Conservation (phyloP, 2,797 vertebrate species). For the Triplophysa bombifrons region DNA sequence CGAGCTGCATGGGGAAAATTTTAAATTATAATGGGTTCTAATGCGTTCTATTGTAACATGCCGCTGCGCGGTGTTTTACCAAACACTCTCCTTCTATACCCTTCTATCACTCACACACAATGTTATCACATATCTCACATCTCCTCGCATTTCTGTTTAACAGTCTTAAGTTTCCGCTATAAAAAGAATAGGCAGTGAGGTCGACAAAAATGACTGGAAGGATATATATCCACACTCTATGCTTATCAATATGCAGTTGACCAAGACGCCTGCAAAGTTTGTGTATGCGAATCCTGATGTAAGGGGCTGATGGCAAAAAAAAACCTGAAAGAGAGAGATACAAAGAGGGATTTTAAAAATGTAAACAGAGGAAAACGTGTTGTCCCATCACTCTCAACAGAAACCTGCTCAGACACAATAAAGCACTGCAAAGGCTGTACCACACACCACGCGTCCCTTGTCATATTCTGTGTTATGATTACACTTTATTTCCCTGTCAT, state of each 20-base stretch:
- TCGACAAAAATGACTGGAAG: constrained; percentile 4
- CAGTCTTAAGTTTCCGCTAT: background rate
- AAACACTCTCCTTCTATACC: too few species aligned
- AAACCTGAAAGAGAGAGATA: background rate
- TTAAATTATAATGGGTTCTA: too few species aligned
- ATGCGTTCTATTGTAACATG: too few species aligned
- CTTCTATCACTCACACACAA: too few species aligned
- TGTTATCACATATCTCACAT: too few species aligned
- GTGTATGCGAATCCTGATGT: background rate
- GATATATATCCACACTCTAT: constrained; percentile 1
- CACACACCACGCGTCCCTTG: background rate
- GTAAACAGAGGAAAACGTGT: constrained; percentile 10
- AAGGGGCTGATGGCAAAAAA: background rate
- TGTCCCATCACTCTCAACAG: background rate
- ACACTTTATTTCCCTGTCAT: constrained; percentile 44
- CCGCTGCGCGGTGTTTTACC: too few species aligned
- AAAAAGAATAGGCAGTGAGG: background rate
- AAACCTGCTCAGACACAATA: background rate
- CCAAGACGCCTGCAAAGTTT: background rate
- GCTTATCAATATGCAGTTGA: constrained; percentile 6
- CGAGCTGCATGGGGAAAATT: too few species aligned
- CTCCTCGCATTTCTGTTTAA: background rate
- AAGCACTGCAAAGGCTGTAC: background rate
- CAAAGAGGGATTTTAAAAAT: constrained; percentile 35
- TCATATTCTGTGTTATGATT: constrained; percentile 34